These are phyloP conservation scores for Apoda limacodes DNA, from an alignment of 2,888 invertebrate genomes.

Conservation along the genomic window DNA sequence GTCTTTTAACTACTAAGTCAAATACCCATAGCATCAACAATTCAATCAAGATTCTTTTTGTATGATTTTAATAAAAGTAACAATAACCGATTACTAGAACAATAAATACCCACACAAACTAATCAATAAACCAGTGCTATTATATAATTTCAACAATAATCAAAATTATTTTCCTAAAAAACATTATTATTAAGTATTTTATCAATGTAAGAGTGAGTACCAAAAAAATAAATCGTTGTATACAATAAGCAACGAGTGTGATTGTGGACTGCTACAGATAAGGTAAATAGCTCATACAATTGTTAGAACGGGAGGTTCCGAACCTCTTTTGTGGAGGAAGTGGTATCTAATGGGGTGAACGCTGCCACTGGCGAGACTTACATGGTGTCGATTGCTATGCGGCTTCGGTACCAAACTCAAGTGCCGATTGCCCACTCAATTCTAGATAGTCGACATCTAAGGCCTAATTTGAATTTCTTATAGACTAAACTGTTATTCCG, in stretches of 20 bases:
- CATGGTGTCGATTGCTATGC: slow-evolving; percentile 60
- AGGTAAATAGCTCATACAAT: slow-evolving; percentile 70
- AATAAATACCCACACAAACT: no score
- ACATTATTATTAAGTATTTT: no score
- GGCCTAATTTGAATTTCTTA: slow-evolving; percentile 40
- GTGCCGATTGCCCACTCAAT: slow-evolving; percentile 30
- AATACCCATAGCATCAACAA: no score
- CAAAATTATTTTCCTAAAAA: no score
- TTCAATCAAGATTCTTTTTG: no score
- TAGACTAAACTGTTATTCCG: slow-evolving; percentile 36
- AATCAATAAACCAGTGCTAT: no score
- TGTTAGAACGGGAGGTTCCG: slow-evolving; percentile 56
- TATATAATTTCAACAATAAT: no score
- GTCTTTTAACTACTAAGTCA: no score
- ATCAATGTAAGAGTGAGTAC: no score
- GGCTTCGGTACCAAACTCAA: slow-evolving; percentile 30
- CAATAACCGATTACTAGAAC: no score
- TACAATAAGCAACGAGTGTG: slow-evolving; percentile 44
- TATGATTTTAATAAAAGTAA: no score
- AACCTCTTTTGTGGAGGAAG: slow-evolving; percentile 65
- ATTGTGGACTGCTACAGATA: slow-evolving; percentile 59
- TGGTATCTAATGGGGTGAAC: slow-evolving; percentile 52
- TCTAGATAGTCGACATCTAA: slow-evolving; percentile 27
- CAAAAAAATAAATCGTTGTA: slow-evolving; percentile 21
- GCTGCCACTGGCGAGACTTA: slow-evolving; percentile 55